Percentiles rank a stretch among this genome's conserved stretches.
Conservation (phyloP, 2,113 vertebrate species). For the Pedetes capensis region DNA sequence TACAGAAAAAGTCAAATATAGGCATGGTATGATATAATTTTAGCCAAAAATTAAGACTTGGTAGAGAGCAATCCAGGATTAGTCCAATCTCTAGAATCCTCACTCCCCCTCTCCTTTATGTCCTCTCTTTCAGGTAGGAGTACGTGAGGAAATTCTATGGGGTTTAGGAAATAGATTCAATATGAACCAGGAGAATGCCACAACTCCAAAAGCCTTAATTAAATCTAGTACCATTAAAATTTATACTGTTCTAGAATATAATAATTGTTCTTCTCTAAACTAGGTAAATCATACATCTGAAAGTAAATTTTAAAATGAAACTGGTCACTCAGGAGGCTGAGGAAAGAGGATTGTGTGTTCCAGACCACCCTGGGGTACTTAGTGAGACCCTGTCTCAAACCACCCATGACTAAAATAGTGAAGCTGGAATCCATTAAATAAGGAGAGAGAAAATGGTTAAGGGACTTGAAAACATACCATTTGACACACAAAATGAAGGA, state of each 20-base stretch:
- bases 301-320: too few species aligned
- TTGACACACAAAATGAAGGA: background rate
- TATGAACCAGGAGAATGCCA: background rate
- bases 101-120: background rate
- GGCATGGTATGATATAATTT: conserved; percentile 7
- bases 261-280: background rate
- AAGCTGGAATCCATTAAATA: too few species aligned
- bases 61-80: background rate
- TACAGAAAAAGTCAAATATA: background rate
- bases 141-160: background rate
- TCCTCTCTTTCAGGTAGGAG: background rate
- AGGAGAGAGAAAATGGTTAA: too few species aligned
- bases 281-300: background rate
- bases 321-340: too few species aligned
- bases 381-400: too few species aligned
- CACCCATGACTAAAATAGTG: too few species aligned
- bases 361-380: too few species aligned
- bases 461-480: background rate
- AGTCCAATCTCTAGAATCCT: background rate
- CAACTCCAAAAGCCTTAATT: background rate
- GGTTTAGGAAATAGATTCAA: background rate
- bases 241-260: background rate
- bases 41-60: background rate
- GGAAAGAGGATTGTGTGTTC: too few species aligned
- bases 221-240: background rate